phyloP scores from a whole-genome alignment of 2,113 vertebrate species.

The Corythornis vintsioides region DNA sequence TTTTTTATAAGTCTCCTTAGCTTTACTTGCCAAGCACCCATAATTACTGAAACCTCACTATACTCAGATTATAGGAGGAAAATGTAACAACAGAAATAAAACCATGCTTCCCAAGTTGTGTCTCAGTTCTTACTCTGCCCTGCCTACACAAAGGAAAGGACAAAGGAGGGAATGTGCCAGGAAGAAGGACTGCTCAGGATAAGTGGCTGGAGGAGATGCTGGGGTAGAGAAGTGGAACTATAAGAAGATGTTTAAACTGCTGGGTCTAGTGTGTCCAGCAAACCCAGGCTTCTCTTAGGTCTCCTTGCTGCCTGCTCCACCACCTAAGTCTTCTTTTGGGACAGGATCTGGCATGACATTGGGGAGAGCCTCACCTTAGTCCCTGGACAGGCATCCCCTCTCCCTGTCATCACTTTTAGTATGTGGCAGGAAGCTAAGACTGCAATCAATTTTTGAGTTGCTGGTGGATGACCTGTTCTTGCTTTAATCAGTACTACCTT shows the following conservation, averaged over 20 bases:
- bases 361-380: background rate
- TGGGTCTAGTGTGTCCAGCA: background rate
- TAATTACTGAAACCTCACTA: background rate
- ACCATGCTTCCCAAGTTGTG: background rate
- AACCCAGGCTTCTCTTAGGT: fast-evolving
- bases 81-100: background rate
- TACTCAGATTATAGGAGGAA: background rate
- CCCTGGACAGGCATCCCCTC: background rate
- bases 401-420: background rate
- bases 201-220: background rate
- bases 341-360: background rate
- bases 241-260: background rate
- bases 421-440: background rate
- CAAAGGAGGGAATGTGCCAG: background rate
- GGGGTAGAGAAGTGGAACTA: background rate
- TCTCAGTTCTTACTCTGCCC: background rate
- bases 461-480: background rate
- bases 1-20: background rate
- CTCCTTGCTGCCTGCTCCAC: background rate
- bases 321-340: background rate
- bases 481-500: background rate
- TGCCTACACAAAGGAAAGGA: background rate
- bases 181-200: background rate
- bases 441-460: background rate
- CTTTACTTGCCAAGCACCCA: background rate